Base-by-base conservation (phyloP, 1,140 invertebrate species). In the Galendromus occidentalis region DNA sequence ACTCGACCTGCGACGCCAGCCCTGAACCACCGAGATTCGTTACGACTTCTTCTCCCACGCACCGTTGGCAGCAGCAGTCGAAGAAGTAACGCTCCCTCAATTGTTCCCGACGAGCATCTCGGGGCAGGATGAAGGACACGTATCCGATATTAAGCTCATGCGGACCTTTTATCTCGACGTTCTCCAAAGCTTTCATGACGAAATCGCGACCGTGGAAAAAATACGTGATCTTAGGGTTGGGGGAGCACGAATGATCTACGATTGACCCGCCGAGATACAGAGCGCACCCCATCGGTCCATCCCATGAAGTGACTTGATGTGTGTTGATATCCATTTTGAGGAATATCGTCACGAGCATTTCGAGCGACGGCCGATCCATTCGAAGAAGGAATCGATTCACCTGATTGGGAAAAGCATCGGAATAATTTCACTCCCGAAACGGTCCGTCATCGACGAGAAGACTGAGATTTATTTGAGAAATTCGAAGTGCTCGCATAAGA, bases 291-390 rank as follows among this genome's bases (percentile, higher is more conserved):
- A 59, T 59, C 25, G 51, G 14, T 1, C 51, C 51, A 22, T 59
- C 51, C 51, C 51, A 59, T 4, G 51, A 59, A 14, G 22, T 59
- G 22, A 59, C 33, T 22, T 59, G 14, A 25, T 59, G 51, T 25
- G 51, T 29, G 51, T 59, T 59, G 51, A 59, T 59, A 22, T 59
- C 51, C 51, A 59, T 25, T 25, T 59, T 59, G 25, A 59, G 14
- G 33, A 59, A 59, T 4, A 25, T 25, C 33, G 51, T 59, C 1
- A 59, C 25, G 12, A 59, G 22, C 12, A 22, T 29, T 9, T 59
- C 51, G 14, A 17, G 6, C 4, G n/a, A 17, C 14, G 51, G 51
- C 9, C 25, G 51, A 59, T 59, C 51, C 33, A 14, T 14, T 33
- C 9, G 2, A 25, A 25, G 33, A 29, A 59, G 51, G 33, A 59